A percentile compares a stretch with the other conserved stretches of the same genome.
Evolutionary conservation across 2,797 vertebrate species (phyloP).

Genomic region (Gymnothorax javanicus): DNA sequence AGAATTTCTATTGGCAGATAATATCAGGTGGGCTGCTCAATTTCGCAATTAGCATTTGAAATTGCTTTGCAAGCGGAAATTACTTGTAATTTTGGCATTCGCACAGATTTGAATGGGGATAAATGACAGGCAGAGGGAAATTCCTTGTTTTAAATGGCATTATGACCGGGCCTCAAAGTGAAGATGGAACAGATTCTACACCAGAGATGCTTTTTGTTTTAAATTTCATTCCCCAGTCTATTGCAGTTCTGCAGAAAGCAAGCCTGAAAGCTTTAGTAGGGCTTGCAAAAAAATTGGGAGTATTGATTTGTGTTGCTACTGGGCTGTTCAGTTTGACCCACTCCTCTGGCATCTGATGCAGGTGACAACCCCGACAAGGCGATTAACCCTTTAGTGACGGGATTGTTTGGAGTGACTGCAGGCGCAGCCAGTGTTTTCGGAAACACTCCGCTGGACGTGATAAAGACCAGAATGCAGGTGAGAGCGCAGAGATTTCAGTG

Average conservation of each 20-base stretch:
- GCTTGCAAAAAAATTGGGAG: not conserved
- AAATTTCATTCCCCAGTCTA: not conserved
- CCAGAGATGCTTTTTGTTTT: not conserved
- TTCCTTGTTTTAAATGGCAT: no score
- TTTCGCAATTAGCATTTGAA: no score
- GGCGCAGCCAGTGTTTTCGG: constrained; percentile 94
- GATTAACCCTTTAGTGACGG: constrained; percentile 89
- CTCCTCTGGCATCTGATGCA: constrained; percentile 45
- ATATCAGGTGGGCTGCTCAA: no score
- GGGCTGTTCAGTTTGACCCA: not conserved
- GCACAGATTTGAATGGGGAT: no score
- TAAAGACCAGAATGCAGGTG: constrained; percentile 98
- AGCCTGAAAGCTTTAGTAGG: not conserved
- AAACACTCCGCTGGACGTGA: constrained; percentile 93
- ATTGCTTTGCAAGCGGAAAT: no score
- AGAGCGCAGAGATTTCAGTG: fast-evolving
- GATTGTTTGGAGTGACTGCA: constrained; percentile 84
- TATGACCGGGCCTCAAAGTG: no score
- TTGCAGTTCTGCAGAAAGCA: not conserved
- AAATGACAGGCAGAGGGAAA: no score
- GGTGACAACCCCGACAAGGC: constrained; percentile 85
- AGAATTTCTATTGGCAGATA: no score
- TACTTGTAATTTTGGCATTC: no score
- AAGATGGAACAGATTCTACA: no score
- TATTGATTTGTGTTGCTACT: not conserved